These are phyloP conservation scores for Cecropterus lyciades DNA, from an alignment of 1,140 invertebrate species.

Conservation along the genomic window DNA sequence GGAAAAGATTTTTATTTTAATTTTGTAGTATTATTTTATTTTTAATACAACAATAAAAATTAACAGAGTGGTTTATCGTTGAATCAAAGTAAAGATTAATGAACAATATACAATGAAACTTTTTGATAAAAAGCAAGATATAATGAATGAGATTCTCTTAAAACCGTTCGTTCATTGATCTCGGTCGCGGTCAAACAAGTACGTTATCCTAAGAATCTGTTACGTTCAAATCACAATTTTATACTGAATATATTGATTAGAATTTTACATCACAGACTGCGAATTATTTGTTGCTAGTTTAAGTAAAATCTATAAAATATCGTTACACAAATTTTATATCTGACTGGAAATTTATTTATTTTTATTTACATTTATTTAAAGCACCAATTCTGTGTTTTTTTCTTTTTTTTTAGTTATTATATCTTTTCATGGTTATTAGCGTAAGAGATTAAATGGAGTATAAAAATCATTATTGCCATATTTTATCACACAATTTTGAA, in stretches of 20 bases:
- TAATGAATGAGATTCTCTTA: neutral
- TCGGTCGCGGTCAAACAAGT: slow-evolving; percentile 1
- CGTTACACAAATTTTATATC: slow-evolving; percentile 9
- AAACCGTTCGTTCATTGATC: neutral
- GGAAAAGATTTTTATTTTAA: too few species aligned
- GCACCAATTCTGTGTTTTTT: slow-evolving; percentile 4
- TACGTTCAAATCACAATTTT: slow-evolving; percentile 23
- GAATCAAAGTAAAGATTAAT: too few species aligned
- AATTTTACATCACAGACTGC: slow-evolving; percentile 30
- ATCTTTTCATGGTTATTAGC: too few species aligned
- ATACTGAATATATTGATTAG: slow-evolving; percentile 6
- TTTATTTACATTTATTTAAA: slow-evolving; percentile 14
- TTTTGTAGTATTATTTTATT: too few species aligned
- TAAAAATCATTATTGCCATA: slow-evolving; percentile 24
- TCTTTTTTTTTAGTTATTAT: neutral
- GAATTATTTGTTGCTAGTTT: slow-evolving; percentile 25
- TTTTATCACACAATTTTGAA: slow-evolving; percentile 25
- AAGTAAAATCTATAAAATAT: neutral
- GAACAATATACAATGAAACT: too few species aligned
- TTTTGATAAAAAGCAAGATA: too few species aligned
- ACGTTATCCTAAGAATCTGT: slow-evolving; percentile 4
- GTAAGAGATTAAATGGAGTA: slow-evolving; percentile 28
- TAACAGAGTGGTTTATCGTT: too few species aligned
- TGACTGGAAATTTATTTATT: slow-evolving; percentile 1
- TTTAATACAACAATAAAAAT: too few species aligned